phyloP scores from a whole-genome alignment of 2,797 vertebrate species.

The Sphenopsis melanotis region DNA sequence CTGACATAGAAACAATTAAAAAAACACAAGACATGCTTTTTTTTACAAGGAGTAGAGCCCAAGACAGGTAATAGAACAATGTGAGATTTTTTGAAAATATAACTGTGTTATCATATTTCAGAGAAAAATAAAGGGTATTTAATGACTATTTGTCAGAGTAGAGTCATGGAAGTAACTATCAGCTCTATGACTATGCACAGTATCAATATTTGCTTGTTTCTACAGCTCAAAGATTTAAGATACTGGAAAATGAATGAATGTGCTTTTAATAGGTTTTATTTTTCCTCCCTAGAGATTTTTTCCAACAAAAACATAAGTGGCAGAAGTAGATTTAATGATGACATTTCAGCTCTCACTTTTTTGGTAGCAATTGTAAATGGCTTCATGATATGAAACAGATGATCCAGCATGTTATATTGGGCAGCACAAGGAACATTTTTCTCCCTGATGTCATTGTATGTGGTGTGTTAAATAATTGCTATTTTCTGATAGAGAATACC shows the following conservation, averaged over 20 bases:
- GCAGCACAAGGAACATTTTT: not conserved
- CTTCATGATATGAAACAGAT: conserved; percentile 36
- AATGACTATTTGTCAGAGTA: not conserved
- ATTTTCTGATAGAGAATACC: not conserved
- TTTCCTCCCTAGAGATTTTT: not conserved
- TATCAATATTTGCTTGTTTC: not conserved
- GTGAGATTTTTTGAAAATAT: not conserved
- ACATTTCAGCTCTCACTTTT: not conserved
- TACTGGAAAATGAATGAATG: not conserved
- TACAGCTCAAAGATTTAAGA: not conserved
- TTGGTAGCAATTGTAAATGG: conserved; percentile 18
- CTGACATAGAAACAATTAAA: not conserved
- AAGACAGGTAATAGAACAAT: not conserved
- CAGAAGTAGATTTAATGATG: conserved; percentile 20
- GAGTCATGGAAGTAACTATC: not conserved
- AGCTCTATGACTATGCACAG: not conserved
- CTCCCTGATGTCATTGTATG: not conserved
- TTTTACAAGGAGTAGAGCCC: not conserved
- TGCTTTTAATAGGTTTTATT: not conserved
- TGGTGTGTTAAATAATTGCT: not conserved
- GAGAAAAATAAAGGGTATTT: not conserved
- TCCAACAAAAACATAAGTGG: not conserved
- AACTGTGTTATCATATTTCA: not conserved
- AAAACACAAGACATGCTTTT: not conserved
- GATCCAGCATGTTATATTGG: not conserved